A percentile compares a stretch with the other conserved stretches of the same genome.
Conservation (phyloP, 1,140 invertebrate genomes). For the Himalopsyche phryganea region DNA sequence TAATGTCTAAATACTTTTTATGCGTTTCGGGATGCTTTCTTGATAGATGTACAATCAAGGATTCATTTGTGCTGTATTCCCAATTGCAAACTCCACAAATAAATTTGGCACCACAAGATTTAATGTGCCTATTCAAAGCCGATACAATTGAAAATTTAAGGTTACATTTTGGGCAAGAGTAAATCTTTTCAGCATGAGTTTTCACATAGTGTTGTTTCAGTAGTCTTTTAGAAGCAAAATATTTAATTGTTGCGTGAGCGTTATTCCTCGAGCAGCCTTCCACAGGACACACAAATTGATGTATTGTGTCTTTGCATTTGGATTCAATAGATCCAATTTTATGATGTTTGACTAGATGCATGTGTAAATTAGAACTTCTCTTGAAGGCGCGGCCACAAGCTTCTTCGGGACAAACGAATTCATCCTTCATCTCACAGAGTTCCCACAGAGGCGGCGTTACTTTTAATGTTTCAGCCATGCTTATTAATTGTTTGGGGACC, state of each 20-base stretch:
- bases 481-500: no score
- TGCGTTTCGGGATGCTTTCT: slow-evolving; percentile 14
- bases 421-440: background rate
- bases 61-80: slow-evolving; percentile 17
- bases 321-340: slow-evolving; percentile 4
- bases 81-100: slow-evolving; percentile 7
- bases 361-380: slow-evolving; percentile 12
- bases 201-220: slow-evolving; percentile 20
- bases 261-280: slow-evolving; percentile 8
- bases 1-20: background rate
- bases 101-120: slow-evolving; percentile 4
- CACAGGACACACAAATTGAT: slow-evolving; percentile 7
- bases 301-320: background rate
- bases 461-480: no score
- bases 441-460: background rate
- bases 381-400: slow-evolving; percentile 4
- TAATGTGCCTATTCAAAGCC: slow-evolving; percentile 1
- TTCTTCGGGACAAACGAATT: slow-evolving; percentile 7
- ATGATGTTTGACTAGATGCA: slow-evolving; percentile 21
- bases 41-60: slow-evolving; percentile 10
- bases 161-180: slow-evolving; percentile 7
- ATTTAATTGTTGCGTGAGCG: background rate
- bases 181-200: slow-evolving; percentile 12
- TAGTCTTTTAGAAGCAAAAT: slow-evolving; percentile 3
- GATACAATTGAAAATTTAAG: slow-evolving; percentile 4